These are phyloP conservation scores for Gymnothorax javanicus DNA, from an alignment of 2,797 vertebrate genomes.

Conservation along the genomic window DNA sequence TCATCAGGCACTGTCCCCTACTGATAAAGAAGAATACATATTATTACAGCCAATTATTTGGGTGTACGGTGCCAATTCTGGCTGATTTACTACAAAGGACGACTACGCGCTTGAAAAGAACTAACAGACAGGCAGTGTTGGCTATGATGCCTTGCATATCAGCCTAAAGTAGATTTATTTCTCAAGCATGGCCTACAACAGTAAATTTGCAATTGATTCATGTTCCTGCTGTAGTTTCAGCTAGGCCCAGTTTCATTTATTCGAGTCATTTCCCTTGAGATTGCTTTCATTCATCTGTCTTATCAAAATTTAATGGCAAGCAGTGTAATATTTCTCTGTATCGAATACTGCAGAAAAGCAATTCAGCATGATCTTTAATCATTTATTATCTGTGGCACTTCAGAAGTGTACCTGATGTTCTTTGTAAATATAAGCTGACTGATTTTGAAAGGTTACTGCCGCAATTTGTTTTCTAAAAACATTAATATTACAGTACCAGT, in stretches of 20 bases:
- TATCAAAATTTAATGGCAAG: slow-evolving; percentile 37
- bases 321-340: slow-evolving; percentile 27
- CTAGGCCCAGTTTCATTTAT: slow-evolving; percentile 37
- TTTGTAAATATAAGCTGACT: not conserved
- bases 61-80: not conserved
- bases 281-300: slow-evolving; percentile 31
- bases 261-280: slow-evolving; percentile 33
- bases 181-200: slow-evolving; percentile 30
- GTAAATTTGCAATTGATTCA: slow-evolving; percentile 40
- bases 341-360: slow-evolving; percentile 35
- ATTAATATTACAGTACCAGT: not conserved
- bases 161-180: slow-evolving; percentile 30
- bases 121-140: slow-evolving; percentile 17
- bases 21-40: not conserved
- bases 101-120: not conserved
- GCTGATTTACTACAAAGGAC: not conserved
- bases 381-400: slow-evolving; percentile 23
- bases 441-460: slow-evolving; percentile 10
- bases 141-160: slow-evolving; percentile 28
- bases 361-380: slow-evolving; percentile 28
- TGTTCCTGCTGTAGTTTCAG: slow-evolving; percentile 29
- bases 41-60: not conserved
- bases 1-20: too few relatives aligned
- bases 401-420: not conserved
- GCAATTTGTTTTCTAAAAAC: not conserved